Conservation (phyloP, 2,797 vertebrate genomes). For the Halcyon smyrnensis region DNA sequence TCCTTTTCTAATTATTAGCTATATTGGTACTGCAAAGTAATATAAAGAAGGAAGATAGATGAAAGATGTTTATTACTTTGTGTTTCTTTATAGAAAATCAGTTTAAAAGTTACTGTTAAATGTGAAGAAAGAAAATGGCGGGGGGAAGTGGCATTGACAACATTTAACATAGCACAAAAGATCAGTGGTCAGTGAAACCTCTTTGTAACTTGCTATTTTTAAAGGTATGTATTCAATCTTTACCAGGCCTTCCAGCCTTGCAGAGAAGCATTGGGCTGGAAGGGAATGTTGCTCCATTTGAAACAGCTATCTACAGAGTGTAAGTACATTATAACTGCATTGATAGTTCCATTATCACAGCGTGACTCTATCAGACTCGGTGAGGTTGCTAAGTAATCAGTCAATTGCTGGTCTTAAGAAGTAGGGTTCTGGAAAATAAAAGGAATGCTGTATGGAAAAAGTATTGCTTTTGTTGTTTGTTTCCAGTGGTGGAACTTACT, state of each 20-base stretch:
- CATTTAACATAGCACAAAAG: neutral
- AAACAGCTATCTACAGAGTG: conserved; percentile 37
- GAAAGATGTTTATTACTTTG: neutral
- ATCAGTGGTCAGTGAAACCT: neutral
- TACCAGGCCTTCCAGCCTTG: conserved; percentile 48
- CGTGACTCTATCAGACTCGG: conserved; percentile 43
- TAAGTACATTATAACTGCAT: conserved; percentile 66
- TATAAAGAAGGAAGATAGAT: neutral
- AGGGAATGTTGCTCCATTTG: conserved; percentile 55
- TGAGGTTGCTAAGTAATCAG: conserved; percentile 73
- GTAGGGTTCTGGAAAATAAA: conserved; percentile 62
- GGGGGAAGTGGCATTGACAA: neutral
- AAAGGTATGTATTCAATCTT: conserved; percentile 6
- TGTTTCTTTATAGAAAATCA: neutral
- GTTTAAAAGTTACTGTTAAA: neutral
- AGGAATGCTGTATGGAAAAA: conserved; percentile 14
- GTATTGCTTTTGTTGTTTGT: conserved; percentile 38
- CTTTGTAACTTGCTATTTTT: conserved; percentile 39
- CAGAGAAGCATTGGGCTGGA: conserved; percentile 51
- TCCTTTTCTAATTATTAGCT: neutral
- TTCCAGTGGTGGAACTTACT: conserved; percentile 26
- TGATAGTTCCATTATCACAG: conserved; percentile 79
- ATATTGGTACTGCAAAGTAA: neutral
- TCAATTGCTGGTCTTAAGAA: conserved; percentile 67
- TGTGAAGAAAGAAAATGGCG: neutral